Conservation (phyloP, 2,797 vertebrate genomes). For the Bovichtus variegatus region DNA sequence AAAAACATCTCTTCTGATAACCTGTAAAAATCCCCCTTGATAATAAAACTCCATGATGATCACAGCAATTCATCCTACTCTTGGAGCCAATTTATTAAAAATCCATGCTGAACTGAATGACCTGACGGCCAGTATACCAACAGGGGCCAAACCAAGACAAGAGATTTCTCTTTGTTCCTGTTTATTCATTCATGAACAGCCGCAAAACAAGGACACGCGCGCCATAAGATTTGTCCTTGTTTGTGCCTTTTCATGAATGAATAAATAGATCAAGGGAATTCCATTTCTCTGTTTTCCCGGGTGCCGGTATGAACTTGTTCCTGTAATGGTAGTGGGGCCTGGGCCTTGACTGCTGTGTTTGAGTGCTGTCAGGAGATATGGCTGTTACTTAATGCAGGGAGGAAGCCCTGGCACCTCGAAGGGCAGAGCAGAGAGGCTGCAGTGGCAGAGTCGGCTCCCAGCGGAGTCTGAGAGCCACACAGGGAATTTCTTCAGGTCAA, state of each 20-base stretch:
- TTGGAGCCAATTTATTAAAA: slow-evolving; percentile 57
- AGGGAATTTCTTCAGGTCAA: slow-evolving; percentile 62
- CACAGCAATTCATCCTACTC: slow-evolving; percentile 15
- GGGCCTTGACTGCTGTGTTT: slow-evolving; percentile 42
- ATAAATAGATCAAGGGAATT: slow-evolving; percentile 74
- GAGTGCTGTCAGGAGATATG: slow-evolving; percentile 47
- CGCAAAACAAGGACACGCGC: slow-evolving; percentile 67
- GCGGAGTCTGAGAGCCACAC: slow-evolving; percentile 41
- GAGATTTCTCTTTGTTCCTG: slow-evolving; percentile 62
- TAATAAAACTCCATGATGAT: slow-evolving; percentile 30
- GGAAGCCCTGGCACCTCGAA: slow-evolving; percentile 20
- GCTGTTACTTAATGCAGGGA: slow-evolving; percentile 51
- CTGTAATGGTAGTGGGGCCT: slow-evolving; percentile 11
- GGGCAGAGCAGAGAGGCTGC: slow-evolving; percentile 25
- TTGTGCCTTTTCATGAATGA: slow-evolving; percentile 78
- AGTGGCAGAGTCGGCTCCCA: slow-evolving; percentile 19
- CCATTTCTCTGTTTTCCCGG: slow-evolving; percentile 44
- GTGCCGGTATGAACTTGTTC: slow-evolving; percentile 47
- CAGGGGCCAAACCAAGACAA: slow-evolving; percentile 28
- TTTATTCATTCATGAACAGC: slow-evolving; percentile 79
- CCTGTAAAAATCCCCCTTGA: slow-evolving; percentile 14
- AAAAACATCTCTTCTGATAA: slow-evolving; percentile 34
- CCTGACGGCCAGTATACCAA: slow-evolving; percentile 27
- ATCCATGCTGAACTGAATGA: slow-evolving; percentile 50
- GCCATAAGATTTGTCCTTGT: slow-evolving; percentile 73